A percentile compares a stretch with the other conserved stretches of the same genome.
These are phyloP conservation scores for Lumbricus terrestris DNA, from an alignment of 2,888 invertebrate species.

Conservation along the genomic window DNA sequence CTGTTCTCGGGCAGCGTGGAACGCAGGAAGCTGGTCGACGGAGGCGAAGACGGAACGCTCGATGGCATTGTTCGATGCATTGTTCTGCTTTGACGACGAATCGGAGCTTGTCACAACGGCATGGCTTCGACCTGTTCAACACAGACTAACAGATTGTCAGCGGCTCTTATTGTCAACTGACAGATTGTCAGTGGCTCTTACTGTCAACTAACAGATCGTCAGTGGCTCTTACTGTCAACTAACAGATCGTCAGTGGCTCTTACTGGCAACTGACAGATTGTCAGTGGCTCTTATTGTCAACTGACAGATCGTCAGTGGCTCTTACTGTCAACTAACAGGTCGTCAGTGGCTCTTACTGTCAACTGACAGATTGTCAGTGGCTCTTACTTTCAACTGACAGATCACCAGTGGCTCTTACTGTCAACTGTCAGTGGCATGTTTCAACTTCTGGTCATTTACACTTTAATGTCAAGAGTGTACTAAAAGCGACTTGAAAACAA, in stretches of 20 bases:
- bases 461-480: not conserved
- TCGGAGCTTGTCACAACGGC: not conserved
- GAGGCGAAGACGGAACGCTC: conserved; percentile 36
- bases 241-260: not conserved
- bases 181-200: no score
- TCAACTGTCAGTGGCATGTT: not conserved
- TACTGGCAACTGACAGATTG: not conserved
- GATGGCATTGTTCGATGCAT: conserved; percentile 9
- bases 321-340: not conserved
- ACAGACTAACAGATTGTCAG: not conserved
- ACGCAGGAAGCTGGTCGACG: conserved; percentile 30
- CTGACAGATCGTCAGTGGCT: not conserved
- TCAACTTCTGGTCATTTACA: not conserved
- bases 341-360: no score
- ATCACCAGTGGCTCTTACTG: no score
- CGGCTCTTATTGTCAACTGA: no score
- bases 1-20: conserved; percentile 28
- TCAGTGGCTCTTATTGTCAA: not conserved
- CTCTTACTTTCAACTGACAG: no score
- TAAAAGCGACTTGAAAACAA: no score
- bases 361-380: not conserved
- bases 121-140: not conserved
- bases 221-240: not conserved
- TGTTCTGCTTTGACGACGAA: not conserved
- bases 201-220: not conserved